phyloP scores from a whole-genome alignment of 2,113 vertebrate genomes.

The Petaurus breviceps region DNA sequence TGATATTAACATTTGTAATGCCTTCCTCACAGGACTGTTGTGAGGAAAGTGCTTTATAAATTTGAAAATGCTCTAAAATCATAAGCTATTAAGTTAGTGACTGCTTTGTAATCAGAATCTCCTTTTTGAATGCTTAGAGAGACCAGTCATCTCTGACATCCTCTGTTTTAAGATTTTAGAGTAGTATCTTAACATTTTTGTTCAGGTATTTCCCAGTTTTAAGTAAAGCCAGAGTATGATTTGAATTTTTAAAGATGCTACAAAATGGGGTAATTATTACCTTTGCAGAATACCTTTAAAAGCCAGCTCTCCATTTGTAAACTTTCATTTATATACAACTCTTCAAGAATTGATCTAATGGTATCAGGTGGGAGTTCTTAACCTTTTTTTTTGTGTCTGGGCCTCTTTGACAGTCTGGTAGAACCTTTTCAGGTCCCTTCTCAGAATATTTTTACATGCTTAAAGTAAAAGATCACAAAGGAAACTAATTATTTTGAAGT shows the following conservation, averaged over 20 bases:
- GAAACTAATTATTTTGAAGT: not conserved
- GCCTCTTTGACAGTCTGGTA: not conserved
- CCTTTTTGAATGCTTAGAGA: slow-evolving; percentile 2
- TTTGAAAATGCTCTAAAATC: not conserved
- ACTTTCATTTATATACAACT: not conserved
- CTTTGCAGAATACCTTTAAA: slow-evolving; percentile 39
- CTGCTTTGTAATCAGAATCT: not conserved
- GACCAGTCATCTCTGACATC: not conserved
- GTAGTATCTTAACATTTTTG: slow-evolving; percentile 14
- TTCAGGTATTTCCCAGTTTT: slow-evolving; percentile 19
- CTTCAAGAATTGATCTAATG: slow-evolving; percentile 24
- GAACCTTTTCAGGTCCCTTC: not conserved
- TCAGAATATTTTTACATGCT: not conserved
- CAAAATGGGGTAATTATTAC: slow-evolving; percentile 15
- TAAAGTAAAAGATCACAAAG: not conserved
- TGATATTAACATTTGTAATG: not conserved
- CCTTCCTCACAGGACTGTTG: not conserved
- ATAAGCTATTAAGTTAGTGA: not conserved
- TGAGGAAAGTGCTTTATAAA: not conserved
- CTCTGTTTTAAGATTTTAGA: slow-evolving; percentile 27
- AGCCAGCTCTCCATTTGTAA: not conserved
- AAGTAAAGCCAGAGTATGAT: slow-evolving; percentile 39
- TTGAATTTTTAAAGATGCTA: not conserved
- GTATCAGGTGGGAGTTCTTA: not conserved
- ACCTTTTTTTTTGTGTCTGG: not conserved